Evolutionary conservation across 1,140 invertebrate genomes (phyloP).

Genomic region (Battus philenor): DNA sequence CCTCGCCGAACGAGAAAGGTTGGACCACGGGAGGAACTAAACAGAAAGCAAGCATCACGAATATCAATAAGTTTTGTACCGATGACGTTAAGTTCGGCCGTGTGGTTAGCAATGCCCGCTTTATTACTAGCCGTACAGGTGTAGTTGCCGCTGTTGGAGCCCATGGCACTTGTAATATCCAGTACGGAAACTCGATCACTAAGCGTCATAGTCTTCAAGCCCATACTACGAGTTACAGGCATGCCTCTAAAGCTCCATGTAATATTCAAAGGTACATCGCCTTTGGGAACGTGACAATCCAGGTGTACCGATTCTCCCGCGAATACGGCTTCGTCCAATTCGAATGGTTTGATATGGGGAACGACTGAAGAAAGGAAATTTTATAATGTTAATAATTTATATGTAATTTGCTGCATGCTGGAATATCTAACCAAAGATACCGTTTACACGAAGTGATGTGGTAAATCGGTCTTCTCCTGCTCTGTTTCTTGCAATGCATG

Average conservation of each 20-base stretch:
- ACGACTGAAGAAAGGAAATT: conserved; percentile 75
- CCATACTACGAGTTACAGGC: conserved; percentile 48
- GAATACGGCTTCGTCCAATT: conserved; percentile 80
- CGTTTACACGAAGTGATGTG: conserved; percentile 79
- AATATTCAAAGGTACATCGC: conserved; percentile 75
- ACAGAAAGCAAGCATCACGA: conserved; percentile 60
- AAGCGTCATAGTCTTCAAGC: conserved; percentile 70
- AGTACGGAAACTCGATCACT: conserved; percentile 76
- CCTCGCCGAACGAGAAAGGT: conserved; percentile 84
- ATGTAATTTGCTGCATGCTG: conserved; percentile 49
- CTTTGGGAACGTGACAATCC: conserved; percentile 78
- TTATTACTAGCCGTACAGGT: conserved; percentile 82
- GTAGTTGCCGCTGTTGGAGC: conserved; percentile 82
- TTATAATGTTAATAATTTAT: conserved; percentile 47
- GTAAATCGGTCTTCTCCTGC: conserved; percentile 80
- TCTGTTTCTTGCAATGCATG: conserved; percentile 80
- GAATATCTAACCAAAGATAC: conserved; percentile 65
- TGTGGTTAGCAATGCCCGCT: conserved; percentile 80
- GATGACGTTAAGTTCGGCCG: conserved; percentile 80
- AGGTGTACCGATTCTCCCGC: conserved; percentile 79
- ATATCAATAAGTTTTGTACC: conserved; percentile 67
- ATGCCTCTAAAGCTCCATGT: conserved; percentile 69
- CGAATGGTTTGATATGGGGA: conserved; percentile 82
- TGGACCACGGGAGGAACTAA: conserved; percentile 84
- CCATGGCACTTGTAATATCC: conserved; percentile 76